These are phyloP conservation scores for Zaprionus bogoriensis DNA, from an alignment of 2,888 invertebrate species.

Conservation along the genomic window DNA sequence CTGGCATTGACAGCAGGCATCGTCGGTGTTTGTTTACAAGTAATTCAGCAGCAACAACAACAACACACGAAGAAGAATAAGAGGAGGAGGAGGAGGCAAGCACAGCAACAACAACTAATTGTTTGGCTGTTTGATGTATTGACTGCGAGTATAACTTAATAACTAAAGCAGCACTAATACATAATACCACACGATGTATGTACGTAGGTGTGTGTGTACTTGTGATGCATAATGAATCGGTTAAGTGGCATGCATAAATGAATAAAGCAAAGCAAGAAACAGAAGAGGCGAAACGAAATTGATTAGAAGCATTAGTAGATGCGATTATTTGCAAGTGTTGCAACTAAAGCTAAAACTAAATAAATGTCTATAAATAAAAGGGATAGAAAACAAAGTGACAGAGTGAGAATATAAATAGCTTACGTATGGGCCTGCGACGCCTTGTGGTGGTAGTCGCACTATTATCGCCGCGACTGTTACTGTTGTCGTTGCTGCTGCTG, in stretches of 20 bases:
- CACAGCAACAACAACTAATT: no score
- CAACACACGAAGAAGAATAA: no score
- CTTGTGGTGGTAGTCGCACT: constrained; percentile 64
- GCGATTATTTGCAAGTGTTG: constrained; percentile 1
- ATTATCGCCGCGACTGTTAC: constrained; percentile 63
- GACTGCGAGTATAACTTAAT: no score
- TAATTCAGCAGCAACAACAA: constrained; percentile 7
- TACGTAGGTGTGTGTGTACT: no score
- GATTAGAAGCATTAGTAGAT: constrained; percentile 18
- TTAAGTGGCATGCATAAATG: no score
- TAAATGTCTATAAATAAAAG: constrained; percentile 11
- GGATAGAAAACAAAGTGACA: constrained; percentile 21
- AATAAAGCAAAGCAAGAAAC: no score
- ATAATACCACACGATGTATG: no score
- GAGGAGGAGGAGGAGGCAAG: no score
- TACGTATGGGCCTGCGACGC: constrained; percentile 76
- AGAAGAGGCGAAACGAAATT: not conserved
- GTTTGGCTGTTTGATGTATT: no score
- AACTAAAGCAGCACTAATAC: no score
- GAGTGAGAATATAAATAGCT: constrained; percentile 60
- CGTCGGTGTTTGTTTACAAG: constrained; percentile 36
- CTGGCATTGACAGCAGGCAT: constrained; percentile 53
- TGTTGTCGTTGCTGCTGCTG: constrained; percentile 60
- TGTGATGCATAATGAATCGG: no score
- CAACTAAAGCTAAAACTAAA: constrained; percentile 25